These are phyloP conservation scores for Tipula helvola DNA, from an alignment of 2,888 invertebrate species.

Conservation along the genomic window DNA sequence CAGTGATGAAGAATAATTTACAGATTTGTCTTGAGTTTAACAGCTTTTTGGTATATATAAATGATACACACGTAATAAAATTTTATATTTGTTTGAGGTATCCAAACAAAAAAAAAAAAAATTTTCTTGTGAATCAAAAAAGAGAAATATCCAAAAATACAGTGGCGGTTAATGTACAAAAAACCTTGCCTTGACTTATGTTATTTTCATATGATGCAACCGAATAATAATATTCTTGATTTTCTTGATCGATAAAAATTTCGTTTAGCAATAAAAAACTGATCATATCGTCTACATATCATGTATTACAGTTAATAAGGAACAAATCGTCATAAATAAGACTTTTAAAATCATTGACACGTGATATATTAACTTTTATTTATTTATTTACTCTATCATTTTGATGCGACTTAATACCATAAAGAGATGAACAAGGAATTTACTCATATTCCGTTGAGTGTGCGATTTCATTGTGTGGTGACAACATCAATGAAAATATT, in stretches of 20 bases:
- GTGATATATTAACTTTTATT: neutral
- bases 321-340: neutral
- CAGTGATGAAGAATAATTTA: too few species aligned
- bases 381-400: neutral
- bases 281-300: neutral
- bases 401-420: neutral
- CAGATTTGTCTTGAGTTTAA: too few species aligned
- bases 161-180: neutral
- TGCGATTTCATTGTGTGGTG: neutral
- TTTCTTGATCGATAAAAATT: neutral
- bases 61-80: neutral
- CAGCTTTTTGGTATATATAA: too few species aligned
- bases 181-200: neutral
- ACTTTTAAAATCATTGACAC: neutral
- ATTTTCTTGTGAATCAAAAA: neutral
- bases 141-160: neutral
- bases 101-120: neutral
- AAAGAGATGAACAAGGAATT: neutral
- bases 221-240: neutral
- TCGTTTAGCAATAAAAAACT: neutral
- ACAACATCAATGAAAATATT: neutral
- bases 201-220: neutral
- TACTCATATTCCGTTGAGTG: neutral
- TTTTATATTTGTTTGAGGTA: neutral
- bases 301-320: neutral